Evolutionary conservation across 2,797 vertebrate genomes (phyloP).

Genomic region (Clamator glandarius): DNA sequence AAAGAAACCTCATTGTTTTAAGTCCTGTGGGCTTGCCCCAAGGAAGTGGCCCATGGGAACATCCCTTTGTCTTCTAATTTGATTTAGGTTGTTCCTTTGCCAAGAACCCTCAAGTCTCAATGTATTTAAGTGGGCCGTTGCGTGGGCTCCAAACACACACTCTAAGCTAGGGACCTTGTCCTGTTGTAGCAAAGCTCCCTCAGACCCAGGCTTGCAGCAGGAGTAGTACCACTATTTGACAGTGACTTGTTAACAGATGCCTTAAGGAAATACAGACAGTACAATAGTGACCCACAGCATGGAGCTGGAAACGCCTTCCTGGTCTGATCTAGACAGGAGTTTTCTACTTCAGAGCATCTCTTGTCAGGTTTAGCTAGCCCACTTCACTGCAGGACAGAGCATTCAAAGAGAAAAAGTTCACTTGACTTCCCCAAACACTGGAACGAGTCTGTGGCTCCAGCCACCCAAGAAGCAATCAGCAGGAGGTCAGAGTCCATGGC

Average conservation of each 20-base stretch:
- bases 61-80: slow-evolving; percentile 23
- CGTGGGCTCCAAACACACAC: background rate
- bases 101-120: background rate
- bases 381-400: background rate
- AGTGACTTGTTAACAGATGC: background rate
- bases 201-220: background rate
- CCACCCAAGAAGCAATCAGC: background rate
- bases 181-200: background rate
- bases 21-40: background rate
- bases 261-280: background rate
- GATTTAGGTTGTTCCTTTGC: slow-evolving; percentile 19
- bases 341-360: slow-evolving; percentile 20
- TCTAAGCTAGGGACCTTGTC: background rate
- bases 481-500: background rate
- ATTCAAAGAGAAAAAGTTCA: background rate
- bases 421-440: background rate
- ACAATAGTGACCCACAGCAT: background rate
- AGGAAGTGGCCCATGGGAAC: background rate
- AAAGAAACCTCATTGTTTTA: slow-evolving; percentile 12
- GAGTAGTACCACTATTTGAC: background rate
- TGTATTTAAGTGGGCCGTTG: background rate
- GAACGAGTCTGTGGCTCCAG: background rate
- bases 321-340: background rate
- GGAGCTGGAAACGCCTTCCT: background rate
- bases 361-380: background rate